phyloP scores from a whole-genome alignment of 2,113 vertebrate genomes.

The Zosterops japonicus region DNA sequence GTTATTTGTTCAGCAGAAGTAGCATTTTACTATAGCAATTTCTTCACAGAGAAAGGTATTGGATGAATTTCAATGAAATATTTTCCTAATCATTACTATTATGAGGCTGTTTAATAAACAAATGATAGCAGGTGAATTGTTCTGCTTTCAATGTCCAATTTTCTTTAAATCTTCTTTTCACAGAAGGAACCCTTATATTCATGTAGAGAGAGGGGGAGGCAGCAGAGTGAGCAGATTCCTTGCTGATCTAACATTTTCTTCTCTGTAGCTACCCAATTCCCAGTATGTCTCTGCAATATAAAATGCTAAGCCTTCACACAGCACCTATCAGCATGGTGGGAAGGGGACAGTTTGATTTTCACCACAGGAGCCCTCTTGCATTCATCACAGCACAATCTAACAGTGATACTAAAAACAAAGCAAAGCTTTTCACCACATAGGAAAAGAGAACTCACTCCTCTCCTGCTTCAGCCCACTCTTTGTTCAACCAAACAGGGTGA shows the following conservation, averaged over 20 bases:
- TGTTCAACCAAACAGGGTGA: background rate
- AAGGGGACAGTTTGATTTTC: background rate
- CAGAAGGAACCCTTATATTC: background rate
- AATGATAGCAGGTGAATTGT: background rate
- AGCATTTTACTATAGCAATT: background rate
- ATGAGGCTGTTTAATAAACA: background rate
- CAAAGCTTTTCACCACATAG: background rate
- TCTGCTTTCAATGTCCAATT: background rate
- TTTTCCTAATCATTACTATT: background rate
- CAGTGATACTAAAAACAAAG: background rate
- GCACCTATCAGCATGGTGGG: background rate
- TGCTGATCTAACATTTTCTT: constrained; percentile 4
- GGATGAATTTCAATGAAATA: background rate
- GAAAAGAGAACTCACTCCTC: background rate
- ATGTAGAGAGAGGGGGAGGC: background rate
- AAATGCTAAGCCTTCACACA: background rate
- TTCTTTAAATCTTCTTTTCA: background rate
- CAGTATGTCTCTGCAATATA: background rate
- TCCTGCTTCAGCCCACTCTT: background rate
- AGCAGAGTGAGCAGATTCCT: background rate
- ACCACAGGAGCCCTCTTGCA: background rate
- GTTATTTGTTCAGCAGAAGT: background rate
- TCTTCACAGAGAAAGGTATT: background rate
- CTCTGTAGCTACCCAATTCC: background rate
- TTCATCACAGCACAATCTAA: background rate